phyloP scores from a whole-genome alignment of 2,888 invertebrate species.

The Cosmorhoe ocellata region DNA sequence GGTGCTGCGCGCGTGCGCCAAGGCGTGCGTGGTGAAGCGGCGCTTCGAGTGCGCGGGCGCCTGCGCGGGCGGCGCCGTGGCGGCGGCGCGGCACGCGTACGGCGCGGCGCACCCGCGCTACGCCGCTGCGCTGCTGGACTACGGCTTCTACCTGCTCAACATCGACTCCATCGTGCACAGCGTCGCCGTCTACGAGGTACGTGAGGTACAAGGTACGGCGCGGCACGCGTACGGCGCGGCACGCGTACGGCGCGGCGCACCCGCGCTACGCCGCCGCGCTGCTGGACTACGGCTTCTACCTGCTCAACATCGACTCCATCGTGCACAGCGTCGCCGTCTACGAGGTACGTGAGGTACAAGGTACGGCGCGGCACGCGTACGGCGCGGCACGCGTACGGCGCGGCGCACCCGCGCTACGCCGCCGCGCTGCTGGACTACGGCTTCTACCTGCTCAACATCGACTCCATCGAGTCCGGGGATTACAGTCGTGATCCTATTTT shows the following conservation, averaged over 20 bases:
- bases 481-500: no score
- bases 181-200: conserved; percentile 91
- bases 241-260: conserved; percentile 85
- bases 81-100: conserved; percentile 84
- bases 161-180: conserved; percentile 92
- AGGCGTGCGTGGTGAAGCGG: conserved; percentile 94
- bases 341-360: conserved; percentile 83
- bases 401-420: conserved; percentile 90
- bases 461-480: no score
- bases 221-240: conserved; percentile 83
- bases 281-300: conserved; percentile 94
- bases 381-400: conserved; percentile 84
- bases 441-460: conserved; percentile 94
- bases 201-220: no score
- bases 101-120: conserved; percentile 89
- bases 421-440: conserved; percentile 94
- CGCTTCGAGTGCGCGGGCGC: conserved; percentile 91
- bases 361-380: no score
- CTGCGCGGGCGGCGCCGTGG: conserved; percentile 91
- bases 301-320: conserved; percentile 94
- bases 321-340: conserved; percentile 93
- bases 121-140: conserved; percentile 93
- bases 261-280: conserved; percentile 93
- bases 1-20: conserved; percentile 92
- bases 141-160: conserved; percentile 95